Base-by-base conservation (phyloP, 2,888 invertebrate genomes). In the Rhaphigaster nebulosa region DNA sequence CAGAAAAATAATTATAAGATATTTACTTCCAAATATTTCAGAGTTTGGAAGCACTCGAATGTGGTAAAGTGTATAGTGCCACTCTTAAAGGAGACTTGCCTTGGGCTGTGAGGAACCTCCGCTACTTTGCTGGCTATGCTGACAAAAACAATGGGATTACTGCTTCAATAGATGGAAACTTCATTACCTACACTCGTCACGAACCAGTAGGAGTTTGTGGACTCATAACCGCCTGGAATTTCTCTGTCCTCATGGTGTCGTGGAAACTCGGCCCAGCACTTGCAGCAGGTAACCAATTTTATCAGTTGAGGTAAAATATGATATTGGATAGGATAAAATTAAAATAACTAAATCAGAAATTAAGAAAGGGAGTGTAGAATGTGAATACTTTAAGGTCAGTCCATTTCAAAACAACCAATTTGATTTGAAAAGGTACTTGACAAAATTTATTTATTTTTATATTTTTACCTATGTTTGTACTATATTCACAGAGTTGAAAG, bases 1-100 rank as follows among this genome's bases (percentile, higher is more conserved):
- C 20, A 84, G 23, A 84, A 84, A 84, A 84, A 12, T 84, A 84
- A 20, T 20, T 3, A 15, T n/a, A 1, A 65, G 4, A 6, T 70
- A 20, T 15, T 8, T 65, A 60, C 26, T n/a, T n/a, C 29, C 29
- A 29, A 60, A 76, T 91, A 84, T 91, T 92, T 87, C 91, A 97
- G 97, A 97, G 98, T 93, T 94, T 99, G 93, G 99, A 99, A 94
- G 98, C 99, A 0, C 93, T 98, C 91, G 99, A 99, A 94, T 98
- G 98, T 94, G 99, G 99, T 34, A 99, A 99, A 94, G 98, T 98
- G 0, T 98, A 96, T 94, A 93, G 95, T 6, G 95, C 95, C 90
- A 95, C 98, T 34, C 93, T 95, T 13, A 94, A 93, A 26, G 92
- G 92, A 50, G 98, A 98, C 93, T 93, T 97, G 8, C 94, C 94